phyloP scores from a whole-genome alignment of 2,797 vertebrate species.

The Hephaestus fuliginosus region DNA sequence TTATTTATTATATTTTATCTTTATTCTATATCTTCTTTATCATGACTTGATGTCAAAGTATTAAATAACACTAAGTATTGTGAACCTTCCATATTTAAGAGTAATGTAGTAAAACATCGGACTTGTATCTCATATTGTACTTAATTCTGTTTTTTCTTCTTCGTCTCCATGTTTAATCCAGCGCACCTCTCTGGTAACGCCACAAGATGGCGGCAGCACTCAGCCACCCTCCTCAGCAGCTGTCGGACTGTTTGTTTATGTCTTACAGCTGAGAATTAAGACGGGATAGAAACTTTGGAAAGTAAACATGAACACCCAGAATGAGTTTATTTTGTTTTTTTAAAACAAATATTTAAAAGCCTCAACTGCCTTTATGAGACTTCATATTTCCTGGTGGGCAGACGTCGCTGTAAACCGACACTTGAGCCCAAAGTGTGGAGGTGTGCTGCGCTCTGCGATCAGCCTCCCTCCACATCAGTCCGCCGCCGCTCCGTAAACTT shows the following conservation, averaged over 20 bases:
- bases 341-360: too few relatives aligned
- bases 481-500: conserved; percentile 5
- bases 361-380: background rate
- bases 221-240: background rate
- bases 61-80: background rate
- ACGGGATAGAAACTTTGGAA: background rate
- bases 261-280: background rate
- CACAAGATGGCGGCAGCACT: conserved; percentile 44
- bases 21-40: too few relatives aligned
- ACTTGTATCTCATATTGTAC: background rate
- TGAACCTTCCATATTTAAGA: too few relatives aligned
- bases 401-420: background rate
- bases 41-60: background rate
- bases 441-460: conserved; percentile 2
- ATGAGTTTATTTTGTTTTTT: background rate
- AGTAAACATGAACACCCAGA: background rate
- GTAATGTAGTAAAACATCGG: background rate
- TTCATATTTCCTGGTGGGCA: background rate
- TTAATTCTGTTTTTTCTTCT: background rate
- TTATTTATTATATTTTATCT: too few relatives aligned
- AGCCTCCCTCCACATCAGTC: conserved; percentile 10
- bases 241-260: background rate
- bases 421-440: background rate
- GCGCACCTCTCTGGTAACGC: background rate
- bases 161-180: too few relatives aligned